Evolutionary conservation across 2,888 invertebrate genomes (phyloP).

Genomic region (Sarcophaga subvicina): DNA sequence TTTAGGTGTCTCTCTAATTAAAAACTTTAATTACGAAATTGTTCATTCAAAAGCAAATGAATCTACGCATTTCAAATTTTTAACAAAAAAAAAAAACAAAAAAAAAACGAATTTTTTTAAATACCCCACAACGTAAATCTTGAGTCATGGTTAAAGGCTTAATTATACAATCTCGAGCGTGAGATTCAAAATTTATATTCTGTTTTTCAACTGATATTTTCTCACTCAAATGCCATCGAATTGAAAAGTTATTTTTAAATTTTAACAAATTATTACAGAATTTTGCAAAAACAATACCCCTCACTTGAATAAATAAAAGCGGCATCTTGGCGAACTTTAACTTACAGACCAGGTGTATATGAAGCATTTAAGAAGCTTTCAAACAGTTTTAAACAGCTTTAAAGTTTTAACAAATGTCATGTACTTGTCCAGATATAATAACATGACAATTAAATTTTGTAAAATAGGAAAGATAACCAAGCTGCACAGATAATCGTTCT

Average conservation of each 20-base stretch:
- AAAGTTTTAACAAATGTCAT: slow-evolving; percentile 44
- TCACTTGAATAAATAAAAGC: neutral
- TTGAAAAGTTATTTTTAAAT: slow-evolving; percentile 2
- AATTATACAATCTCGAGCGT: slow-evolving; percentile 55
- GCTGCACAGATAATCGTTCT: neutral
- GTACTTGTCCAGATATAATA: neutral
- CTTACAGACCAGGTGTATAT: slow-evolving; percentile 59
- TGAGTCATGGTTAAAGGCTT: slow-evolving; percentile 62
- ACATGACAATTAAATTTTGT: slow-evolving; percentile 13
- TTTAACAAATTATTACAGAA: slow-evolving; percentile 55
- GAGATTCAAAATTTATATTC: slow-evolving; percentile 50
- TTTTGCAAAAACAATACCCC: neutral
- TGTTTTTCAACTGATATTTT: neutral
- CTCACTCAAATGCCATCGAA: slow-evolving; percentile 38
- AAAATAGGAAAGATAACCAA: slow-evolving; percentile 31
- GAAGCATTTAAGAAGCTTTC: slow-evolving; percentile 46
- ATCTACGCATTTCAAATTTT: slow-evolving; percentile 19
- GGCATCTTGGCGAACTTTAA: slow-evolving; percentile 22
- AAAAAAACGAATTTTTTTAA: slow-evolving; percentile 9
- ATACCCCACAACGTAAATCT: slow-evolving; percentile 50
- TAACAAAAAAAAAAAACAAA: neutral
- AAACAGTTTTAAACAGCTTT: slow-evolving; percentile 29
- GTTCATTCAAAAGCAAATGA: slow-evolving; percentile 9
- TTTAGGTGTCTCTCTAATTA: slow-evolving; percentile 63
- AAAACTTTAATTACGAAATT: slow-evolving; percentile 61